Conservation (phyloP, 2,113 vertebrate species). For the Atherinomorus stipes region DNA sequence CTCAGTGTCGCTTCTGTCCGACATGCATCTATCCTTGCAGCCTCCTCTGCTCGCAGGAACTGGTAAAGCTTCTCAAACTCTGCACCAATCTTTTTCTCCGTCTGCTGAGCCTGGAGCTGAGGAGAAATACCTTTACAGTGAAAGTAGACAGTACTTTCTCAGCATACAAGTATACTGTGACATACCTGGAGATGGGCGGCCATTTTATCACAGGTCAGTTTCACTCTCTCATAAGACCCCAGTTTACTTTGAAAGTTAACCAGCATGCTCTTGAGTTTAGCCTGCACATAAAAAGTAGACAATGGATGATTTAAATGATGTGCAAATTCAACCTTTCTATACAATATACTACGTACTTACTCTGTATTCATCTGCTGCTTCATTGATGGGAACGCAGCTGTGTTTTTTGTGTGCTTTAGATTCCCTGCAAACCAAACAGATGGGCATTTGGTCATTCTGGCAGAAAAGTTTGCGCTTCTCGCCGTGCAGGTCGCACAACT, state of each 20-base stretch:
- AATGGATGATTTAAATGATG: too few relatives aligned
- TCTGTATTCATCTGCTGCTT: constrained; percentile 30
- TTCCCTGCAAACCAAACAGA: constrained; percentile 62
- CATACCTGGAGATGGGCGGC: constrained; percentile 33
- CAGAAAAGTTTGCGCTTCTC: constrained; percentile 64
- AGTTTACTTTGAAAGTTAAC: constrained; percentile 20
- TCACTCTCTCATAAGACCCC: not conserved
- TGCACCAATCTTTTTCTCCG: constrained; percentile 39
- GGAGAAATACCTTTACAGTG: not conserved
- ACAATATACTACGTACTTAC: too few relatives aligned
- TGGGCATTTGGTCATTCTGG: constrained; percentile 43
- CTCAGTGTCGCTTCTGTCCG: constrained; percentile 22
- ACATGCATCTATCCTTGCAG: constrained; percentile 33
- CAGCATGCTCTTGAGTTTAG: not conserved
- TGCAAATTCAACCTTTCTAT: too few relatives aligned
- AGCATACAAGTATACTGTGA: rapidly evolving
- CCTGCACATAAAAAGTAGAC: constrained; percentile 28
- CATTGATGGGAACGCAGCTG: constrained; percentile 29
- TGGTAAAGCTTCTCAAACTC: constrained; percentile 39
- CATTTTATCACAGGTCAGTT: not conserved
- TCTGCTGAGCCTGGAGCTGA: constrained; percentile 54
- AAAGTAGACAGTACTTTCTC: rapidly evolving
- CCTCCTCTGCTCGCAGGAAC: constrained; percentile 55
- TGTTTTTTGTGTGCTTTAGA: constrained; percentile 22
- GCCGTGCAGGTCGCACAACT: constrained; percentile 25